Evolutionary conservation across 2,888 invertebrate species (phyloP).

Genomic region (Scaptomyza caliginosa): DNA sequence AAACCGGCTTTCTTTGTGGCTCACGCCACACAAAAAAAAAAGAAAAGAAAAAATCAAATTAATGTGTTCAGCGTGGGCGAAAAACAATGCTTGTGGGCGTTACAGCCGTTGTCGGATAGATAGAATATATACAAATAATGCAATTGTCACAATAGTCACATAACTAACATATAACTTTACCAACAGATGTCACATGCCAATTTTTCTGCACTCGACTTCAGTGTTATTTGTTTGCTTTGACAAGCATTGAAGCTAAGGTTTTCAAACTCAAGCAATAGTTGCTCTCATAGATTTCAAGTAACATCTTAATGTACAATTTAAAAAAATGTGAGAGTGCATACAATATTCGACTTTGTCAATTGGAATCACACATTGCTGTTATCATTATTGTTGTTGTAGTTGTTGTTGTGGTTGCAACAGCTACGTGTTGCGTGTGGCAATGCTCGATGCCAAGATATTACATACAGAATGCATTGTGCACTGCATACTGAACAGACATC

Average conservation of each 20-base stretch:
- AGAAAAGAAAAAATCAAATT: no score
- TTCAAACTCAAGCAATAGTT: no score
- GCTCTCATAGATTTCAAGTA: no score
- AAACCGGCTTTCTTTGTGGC: background rate
- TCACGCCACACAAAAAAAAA: background rate
- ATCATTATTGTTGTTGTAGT: background rate
- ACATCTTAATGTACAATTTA: background rate
- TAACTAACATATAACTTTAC: slow-evolving; percentile 13
- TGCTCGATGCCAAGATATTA: background rate
- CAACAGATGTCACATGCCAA: slow-evolving; percentile 15
- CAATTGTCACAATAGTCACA: slow-evolving; percentile 36
- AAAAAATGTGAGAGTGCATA: background rate
- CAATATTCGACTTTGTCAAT: background rate
- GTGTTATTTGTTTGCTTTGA: background rate
- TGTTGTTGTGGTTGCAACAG: slow-evolving; percentile 7
- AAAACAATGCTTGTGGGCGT: slow-evolving; percentile 10
- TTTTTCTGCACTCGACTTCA: no score
- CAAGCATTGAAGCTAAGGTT: background rate
- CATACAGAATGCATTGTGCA: background rate
- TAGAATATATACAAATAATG: background rate
- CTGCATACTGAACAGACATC: slow-evolving; percentile 24
- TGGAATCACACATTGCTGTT: background rate
- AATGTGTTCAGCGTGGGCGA: background rate
- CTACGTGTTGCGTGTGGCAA: slow-evolving; percentile 32
- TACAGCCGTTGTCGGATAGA: background rate